Percentiles rank a stretch among this genome's conserved stretches.
Conservation (phyloP, 2,113 vertebrate genomes). For the Hiodon tergisus region DNA sequence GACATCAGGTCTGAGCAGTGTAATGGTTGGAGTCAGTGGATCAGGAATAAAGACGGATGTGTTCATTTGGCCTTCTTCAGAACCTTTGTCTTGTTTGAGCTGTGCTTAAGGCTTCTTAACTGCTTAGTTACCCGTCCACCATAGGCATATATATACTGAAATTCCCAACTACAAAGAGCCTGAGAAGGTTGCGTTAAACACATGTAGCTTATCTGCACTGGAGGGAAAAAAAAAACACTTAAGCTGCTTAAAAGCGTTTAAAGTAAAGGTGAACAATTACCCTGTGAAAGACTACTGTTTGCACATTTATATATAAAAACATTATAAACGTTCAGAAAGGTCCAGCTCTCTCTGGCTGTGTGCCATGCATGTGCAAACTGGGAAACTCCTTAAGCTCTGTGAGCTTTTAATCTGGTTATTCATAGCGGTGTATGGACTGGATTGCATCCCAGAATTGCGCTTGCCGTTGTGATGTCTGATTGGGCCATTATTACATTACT, state of each 20-base stretch:
- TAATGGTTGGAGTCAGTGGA: neutral
- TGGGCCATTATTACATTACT: slow-evolving; percentile 17
- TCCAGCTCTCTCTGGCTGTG: slow-evolving; percentile 7
- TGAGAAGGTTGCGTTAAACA: neutral
- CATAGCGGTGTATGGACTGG: slow-evolving; percentile 17
- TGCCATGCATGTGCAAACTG: neutral
- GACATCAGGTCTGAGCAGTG: slow-evolving; percentile 6
- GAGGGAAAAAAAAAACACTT: neutral
- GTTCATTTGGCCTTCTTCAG: neutral
- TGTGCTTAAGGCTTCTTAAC: neutral
- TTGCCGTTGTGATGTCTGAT: slow-evolving; percentile 11
- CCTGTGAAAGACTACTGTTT: neutral
- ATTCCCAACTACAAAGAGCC: neutral
- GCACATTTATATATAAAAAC: neutral
- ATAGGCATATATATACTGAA: neutral
- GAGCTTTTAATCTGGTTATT: slow-evolving; percentile 21
- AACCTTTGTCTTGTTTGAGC: too few species aligned
- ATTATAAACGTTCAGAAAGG: neutral
- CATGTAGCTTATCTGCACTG: neutral
- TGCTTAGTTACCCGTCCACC: neutral
- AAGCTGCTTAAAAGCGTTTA: neutral
- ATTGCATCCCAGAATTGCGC: slow-evolving; percentile 23
- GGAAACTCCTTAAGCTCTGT: slow-evolving; percentile 1
- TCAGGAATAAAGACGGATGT: neutral
- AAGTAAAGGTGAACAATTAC: neutral